phyloP scores from a whole-genome alignment of 2,888 invertebrate species.

The Dysmachus trigonus region DNA sequence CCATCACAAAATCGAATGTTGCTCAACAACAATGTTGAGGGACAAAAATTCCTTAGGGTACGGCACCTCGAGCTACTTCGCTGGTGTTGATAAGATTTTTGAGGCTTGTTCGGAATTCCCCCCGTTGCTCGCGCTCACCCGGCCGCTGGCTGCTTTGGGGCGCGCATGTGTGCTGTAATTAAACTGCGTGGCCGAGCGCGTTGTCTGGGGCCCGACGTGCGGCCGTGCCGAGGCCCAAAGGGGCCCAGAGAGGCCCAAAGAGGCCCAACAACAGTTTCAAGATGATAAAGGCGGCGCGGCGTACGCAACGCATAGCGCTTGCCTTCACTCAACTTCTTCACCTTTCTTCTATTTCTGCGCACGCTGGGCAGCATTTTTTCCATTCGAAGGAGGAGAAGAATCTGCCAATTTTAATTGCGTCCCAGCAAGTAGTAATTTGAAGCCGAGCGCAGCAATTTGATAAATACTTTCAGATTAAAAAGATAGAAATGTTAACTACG shows the following conservation, averaged over 20 bases:
- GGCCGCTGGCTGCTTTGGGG: not conserved
- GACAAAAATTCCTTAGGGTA: slow-evolving; percentile 14
- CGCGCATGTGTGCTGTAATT: slow-evolving; percentile 11
- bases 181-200: not conserved
- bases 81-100: slow-evolving; percentile 12
- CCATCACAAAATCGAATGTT: not conserved
- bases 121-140: not conserved
- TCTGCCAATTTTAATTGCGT: slow-evolving; percentile 27
- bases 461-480: slow-evolving; percentile 17
- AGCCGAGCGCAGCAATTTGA: slow-evolving; percentile 3
- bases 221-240: not conserved
- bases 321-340: not conserved
- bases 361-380: not conserved
- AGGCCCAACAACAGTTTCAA: not conserved
- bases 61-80: not conserved
- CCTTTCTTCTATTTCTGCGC: not conserved
- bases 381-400: not conserved
- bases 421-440: slow-evolving; percentile 11
- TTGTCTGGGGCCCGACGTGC: not conserved
- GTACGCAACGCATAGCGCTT: not conserved
- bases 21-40: not conserved
- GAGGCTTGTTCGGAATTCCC: slow-evolving; percentile 23
- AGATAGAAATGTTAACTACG: slow-evolving; percentile 1
- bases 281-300: not conserved
- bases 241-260: not conserved